These are phyloP conservation scores for Rhinoderma darwinii DNA, from an alignment of 2,113 vertebrate species.

Conservation along the genomic window DNA sequence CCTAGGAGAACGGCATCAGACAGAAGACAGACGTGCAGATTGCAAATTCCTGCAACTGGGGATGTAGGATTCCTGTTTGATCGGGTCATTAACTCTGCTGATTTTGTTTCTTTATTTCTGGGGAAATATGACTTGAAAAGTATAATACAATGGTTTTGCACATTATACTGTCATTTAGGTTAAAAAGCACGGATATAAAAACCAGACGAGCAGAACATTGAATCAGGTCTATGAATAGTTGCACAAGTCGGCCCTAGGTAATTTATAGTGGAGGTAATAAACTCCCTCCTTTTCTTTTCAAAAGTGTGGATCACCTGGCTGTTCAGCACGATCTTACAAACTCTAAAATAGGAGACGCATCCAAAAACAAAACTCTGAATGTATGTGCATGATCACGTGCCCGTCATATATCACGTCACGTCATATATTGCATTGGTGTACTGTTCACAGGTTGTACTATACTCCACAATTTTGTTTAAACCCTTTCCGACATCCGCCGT, in stretches of 20 bases:
- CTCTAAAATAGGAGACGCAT: background rate
- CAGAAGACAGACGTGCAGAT: conserved; percentile 38
- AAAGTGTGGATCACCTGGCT: conserved; percentile 12
- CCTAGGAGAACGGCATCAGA: conserved; percentile 49
- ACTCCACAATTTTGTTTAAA: too few species aligned
- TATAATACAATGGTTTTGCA: conserved; percentile 61
- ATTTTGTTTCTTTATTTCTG: conserved; percentile 64
- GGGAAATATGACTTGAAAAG: conserved; percentile 63
- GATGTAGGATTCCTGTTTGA: conserved; percentile 58
- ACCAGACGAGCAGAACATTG: conserved; percentile 59
- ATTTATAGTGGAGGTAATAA: conserved; percentile 61
- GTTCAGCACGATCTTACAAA: conserved; percentile 39
- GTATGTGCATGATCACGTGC: background rate
- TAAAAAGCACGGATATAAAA: conserved; percentile 61
- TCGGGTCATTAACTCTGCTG: conserved; percentile 59
- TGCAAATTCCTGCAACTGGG: conserved; percentile 48
- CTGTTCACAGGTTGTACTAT: too few species aligned
- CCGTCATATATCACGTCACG: too few species aligned
- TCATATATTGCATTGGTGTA: too few species aligned
- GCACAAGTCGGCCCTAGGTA: conserved; percentile 25
- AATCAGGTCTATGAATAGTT: conserved; percentile 55
- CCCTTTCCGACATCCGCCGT: too few species aligned
- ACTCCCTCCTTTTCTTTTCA: background rate
- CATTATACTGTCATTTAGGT: conserved; percentile 61
- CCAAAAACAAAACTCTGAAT: background rate